Evolutionary conservation across 2,888 invertebrate species (phyloP), one percentile per base, ranked within the genome.

Genomic region (Deroplatys truncata): DNA sequence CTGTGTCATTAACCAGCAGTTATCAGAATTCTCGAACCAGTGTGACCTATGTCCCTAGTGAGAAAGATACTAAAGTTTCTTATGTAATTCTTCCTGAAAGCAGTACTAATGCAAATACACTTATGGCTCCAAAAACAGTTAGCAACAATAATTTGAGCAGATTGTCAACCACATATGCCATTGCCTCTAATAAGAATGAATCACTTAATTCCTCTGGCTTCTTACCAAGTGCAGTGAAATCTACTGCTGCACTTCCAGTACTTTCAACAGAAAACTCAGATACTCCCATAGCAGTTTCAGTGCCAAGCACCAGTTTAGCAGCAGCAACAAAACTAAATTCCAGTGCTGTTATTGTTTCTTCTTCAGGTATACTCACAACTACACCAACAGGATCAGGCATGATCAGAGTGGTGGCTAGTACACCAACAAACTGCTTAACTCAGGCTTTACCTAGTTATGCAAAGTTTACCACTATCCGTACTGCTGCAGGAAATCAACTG

Each of bases 341-440:
- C 84, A 89, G 88, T 90, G 86, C 87, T 9, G 84, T 83, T 86
- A 88, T 88, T 2, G 29, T 25, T 35, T 87, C 87, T n/a, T 87
- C 86, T 16, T n/a, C 88, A 20, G 49, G 84, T 43, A 84, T 35
- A 28, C 28, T 88, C 25, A n/a, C 88, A 88, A n/a, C 88, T 49
- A 90, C 89, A 82, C 89, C 90, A 82, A 43, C 89, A 72, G 87
- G 84, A 56, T 88, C 88, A 31, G 90, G 90, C 1, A 90, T 91
- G 89, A 90, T 90, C 25, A 84, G 90, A 56, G 90, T 90, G 7
- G 90, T 90, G 10, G 89, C 90, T 29, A 85, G 89, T 25, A 72
- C 82, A 10, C 10, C 89, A 28, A 35, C 88, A 20, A 84, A 35
- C 13, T 88, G 89, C 28, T 28, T 88, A 43, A 31, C 31, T 25